Evolutionary conservation across 2,113 vertebrate species (phyloP).

Genomic region (Mesocricetus auratus): DNA sequence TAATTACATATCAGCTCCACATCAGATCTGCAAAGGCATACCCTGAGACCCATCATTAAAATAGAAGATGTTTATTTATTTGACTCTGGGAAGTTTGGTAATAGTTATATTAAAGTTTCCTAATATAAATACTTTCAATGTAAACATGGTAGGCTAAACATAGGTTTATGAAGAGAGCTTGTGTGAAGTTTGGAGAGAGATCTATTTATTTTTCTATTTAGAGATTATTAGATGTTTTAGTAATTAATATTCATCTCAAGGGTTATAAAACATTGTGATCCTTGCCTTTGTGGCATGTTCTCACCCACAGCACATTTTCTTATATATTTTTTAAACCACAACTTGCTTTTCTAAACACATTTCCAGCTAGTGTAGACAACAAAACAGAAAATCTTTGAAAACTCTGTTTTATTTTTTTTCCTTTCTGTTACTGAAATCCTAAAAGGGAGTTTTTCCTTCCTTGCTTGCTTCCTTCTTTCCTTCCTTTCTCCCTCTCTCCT

Average conservation of each 20-base stretch:
- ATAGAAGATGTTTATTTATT: conserved; percentile 18
- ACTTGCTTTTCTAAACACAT: conserved; percentile 32
- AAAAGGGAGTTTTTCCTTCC: neutral
- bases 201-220: neutral
- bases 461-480: neutral
- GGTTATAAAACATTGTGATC: conserved; percentile 12
- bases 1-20: conserved; percentile 1
- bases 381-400: conserved; percentile 48
- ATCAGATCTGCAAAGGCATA: neutral
- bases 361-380: conserved; percentile 44
- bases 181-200: neutral
- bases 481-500: too few relatives aligned
- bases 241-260: neutral
- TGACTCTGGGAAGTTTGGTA: conserved; percentile 10
- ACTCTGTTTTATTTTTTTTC: too few relatives aligned
- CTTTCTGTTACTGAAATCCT: conserved; percentile 52
- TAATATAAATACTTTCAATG: conserved; percentile 55
- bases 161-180: neutral
- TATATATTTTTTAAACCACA: neutral
- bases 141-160: conserved; percentile 42
- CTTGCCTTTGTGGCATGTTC: neutral
- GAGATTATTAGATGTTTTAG: neutral
- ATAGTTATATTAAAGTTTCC: conserved; percentile 48
- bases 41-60: conserved; percentile 33
- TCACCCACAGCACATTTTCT: neutral